Evolutionary conservation across 2,888 invertebrate genomes (phyloP), one percentile per base, ranked within the genome.

Genomic region (Drosophila lacicola): DNA sequence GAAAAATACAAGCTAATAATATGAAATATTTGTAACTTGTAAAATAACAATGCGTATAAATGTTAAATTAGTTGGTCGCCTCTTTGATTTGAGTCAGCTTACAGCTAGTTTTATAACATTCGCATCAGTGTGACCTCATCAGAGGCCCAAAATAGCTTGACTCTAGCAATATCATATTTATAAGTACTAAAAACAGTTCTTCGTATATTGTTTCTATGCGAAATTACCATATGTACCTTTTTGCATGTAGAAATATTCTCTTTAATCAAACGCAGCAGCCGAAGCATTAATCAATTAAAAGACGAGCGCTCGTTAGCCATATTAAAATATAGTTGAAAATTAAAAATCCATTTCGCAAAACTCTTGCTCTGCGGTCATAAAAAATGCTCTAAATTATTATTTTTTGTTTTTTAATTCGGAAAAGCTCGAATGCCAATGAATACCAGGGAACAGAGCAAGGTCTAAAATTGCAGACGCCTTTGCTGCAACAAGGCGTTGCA

Each of bases 221-320:
- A 67, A 88, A 90, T 86, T 90, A 86, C 74, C 90, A 88, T 86
- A 86, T 89, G 80, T 80, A 85, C 85, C 85, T 83, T 71, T 67
- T 81, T 84, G 89, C 79, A 84, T 81, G 75, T 70, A 65, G 50
- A 88, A 89, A 87, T 71, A 73, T 88, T 88, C 78, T 81, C 72
- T 58, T 84, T 84, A 84, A 84, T 84, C 85, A 89, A 84, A 75
- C 70, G 74, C 85, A 84, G 51, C 76, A 62, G 47, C 66, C 77
- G 50, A 79, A 88, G 86, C 84, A 89, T 88, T 89, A 89, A 82
- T 87, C 80, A 89, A 84, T 89, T 89, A 85, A 74, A 71, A 79
- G 60, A 67, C 63, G 64, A 63, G 65, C 65, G 88, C 83, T 86
- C 83, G 88, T 88, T 82, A 76, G 73, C 71, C 69, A 73, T 67